Evolutionary conservation across 2,888 invertebrate species (phyloP).

Genomic region (Notodonta dromedarius): DNA sequence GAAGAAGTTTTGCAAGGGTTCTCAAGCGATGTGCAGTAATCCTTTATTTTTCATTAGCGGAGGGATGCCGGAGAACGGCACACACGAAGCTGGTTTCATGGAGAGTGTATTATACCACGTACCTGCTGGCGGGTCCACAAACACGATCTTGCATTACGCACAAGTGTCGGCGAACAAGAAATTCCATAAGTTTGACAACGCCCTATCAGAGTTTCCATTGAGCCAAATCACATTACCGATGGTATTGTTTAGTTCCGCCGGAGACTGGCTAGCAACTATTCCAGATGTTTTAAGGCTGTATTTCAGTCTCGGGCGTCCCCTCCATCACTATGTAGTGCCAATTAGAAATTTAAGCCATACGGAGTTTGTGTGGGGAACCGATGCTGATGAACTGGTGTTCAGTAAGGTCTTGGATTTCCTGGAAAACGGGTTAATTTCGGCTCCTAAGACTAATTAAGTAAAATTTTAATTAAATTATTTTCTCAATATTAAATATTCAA

Average conservation of each 20-base stretch:
- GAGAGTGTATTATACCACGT: slow-evolving; percentile 57
- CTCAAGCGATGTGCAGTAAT: slow-evolving; percentile 57
- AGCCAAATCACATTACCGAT: slow-evolving; percentile 54
- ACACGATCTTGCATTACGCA: slow-evolving; percentile 66
- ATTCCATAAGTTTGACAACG: slow-evolving; percentile 57
- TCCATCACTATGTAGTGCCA: slow-evolving; percentile 60
- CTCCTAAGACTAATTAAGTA: slow-evolving; percentile 25
- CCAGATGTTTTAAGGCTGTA: slow-evolving; percentile 58
- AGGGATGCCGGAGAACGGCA: slow-evolving; percentile 34
- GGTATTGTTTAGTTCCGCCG: slow-evolving; percentile 59
- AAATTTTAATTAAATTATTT: not conserved
- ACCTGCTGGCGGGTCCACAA: slow-evolving; percentile 66
- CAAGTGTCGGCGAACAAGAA: slow-evolving; percentile 56
- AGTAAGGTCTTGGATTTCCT: slow-evolving; percentile 55
- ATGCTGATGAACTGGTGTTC: slow-evolving; percentile 52
- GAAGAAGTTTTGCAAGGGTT: slow-evolving; percentile 53
- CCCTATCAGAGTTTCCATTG: slow-evolving; percentile 46
- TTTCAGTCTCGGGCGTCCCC: slow-evolving; percentile 54
- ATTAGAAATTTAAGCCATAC: slow-evolving; percentile 57
- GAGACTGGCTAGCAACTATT: slow-evolving; percentile 59
- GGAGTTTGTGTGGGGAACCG: slow-evolving; percentile 62
- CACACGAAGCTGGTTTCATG: slow-evolving; percentile 48
- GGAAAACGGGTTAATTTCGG: slow-evolving; percentile 33
- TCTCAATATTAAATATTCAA: not conserved
- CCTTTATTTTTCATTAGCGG: slow-evolving; percentile 65